Conservation (phyloP, 2,113 vertebrate species). For the Xyrauchen texanus region DNA sequence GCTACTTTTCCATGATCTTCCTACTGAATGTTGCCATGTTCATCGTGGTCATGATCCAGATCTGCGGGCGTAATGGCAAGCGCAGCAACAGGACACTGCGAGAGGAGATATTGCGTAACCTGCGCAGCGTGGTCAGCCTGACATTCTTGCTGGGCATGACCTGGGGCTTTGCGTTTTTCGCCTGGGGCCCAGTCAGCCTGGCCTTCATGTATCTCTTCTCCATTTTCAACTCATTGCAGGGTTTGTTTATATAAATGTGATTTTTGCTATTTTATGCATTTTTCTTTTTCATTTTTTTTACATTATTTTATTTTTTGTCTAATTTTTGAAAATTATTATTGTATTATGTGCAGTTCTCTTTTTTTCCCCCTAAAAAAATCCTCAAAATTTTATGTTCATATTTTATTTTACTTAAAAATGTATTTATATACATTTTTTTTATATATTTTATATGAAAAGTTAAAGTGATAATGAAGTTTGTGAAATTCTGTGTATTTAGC, state of each 20-base stretch:
- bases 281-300: no score
- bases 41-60: constrained; percentile 96
- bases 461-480: no score
- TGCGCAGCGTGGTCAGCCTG: constrained; percentile 91
- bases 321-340: no score
- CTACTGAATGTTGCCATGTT: constrained; percentile 97
- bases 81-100: constrained; percentile 85
- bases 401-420: no score
- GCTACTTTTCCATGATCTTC: constrained; percentile 91
- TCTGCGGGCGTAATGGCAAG: constrained; percentile 94
- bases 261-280: background rate
- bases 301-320: no score
- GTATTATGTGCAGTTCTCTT: no score
- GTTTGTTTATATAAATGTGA: constrained; percentile 60
- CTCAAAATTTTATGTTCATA: no score
- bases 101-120: constrained; percentile 89
- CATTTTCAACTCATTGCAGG: constrained; percentile 97
- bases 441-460: no score
- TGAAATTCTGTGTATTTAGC: no score
- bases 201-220: constrained; percentile 92
- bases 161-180: constrained; percentile 96
- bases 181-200: constrained; percentile 87
- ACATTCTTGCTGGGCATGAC: constrained; percentile 97
- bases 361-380: no score
- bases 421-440: no score